phyloP scores from a whole-genome alignment of 2,888 invertebrate genomes.

The Heliothis peltigera region DNA sequence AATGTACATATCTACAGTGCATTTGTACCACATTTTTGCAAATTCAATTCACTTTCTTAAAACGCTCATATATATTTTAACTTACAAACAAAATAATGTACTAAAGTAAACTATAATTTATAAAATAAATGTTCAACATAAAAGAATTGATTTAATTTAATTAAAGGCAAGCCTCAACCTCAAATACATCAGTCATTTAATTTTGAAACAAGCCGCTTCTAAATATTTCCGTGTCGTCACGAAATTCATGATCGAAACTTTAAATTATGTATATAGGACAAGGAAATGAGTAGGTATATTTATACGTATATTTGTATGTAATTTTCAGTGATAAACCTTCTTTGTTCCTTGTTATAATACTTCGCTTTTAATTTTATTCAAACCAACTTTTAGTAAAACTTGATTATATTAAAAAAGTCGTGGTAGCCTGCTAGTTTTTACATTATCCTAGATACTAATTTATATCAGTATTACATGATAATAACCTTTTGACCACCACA shows the following conservation, averaged over 20 bases:
- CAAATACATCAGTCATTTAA: constrained; percentile 56
- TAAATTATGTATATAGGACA: constrained; percentile 79
- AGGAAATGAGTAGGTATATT: constrained; percentile 62
- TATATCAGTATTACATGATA: too few species aligned
- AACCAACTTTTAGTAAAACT: too few species aligned
- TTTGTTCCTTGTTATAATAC: constrained; percentile 6
- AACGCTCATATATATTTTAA: too few species aligned
- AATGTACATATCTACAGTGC: too few species aligned
- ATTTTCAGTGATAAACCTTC: constrained; percentile 35
- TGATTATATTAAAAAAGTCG: too few species aligned
- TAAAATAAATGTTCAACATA: constrained; percentile 21
- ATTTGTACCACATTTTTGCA: too few species aligned
- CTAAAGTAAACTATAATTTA: background rate
- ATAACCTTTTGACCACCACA: too few species aligned
- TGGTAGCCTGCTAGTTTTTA: too few species aligned
- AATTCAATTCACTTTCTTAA: too few species aligned
- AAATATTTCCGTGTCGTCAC: constrained; percentile 73
- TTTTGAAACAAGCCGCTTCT: constrained; percentile 62
- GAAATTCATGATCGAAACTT: constrained; percentile 69
- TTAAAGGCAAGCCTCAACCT: constrained; percentile 30
- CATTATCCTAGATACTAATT: too few species aligned
- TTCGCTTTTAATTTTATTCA: constrained; percentile 5
- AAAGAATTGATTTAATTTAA: constrained; percentile 28
- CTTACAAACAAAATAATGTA: too few species aligned
- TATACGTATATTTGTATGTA: constrained; percentile 51